phyloP scores from a whole-genome alignment of 2,888 invertebrate genomes.

The Azorinus chamasolen region DNA sequence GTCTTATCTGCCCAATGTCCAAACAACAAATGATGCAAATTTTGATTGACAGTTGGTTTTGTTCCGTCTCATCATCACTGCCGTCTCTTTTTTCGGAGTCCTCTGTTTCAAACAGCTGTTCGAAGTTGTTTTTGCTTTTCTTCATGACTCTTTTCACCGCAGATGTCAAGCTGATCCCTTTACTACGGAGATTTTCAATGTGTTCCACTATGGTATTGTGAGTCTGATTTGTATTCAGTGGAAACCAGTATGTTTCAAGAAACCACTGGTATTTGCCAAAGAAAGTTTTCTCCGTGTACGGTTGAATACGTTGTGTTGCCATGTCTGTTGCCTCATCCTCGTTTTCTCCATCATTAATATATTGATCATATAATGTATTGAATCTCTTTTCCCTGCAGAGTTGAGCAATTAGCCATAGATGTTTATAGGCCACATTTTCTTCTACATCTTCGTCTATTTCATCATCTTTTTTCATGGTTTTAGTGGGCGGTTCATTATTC shows the following conservation, averaged over 20 bases:
- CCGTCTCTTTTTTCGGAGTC: conserved; percentile 15
- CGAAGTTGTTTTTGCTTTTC: not conserved
- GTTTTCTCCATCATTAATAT: conserved; percentile 25
- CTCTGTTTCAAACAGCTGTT: conserved; percentile 20
- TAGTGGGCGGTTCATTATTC: not conserved
- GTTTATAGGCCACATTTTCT: conserved; percentile 27
- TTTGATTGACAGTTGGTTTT: not conserved
- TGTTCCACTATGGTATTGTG: conserved; percentile 4
- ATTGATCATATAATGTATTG: conserved; percentile 36
- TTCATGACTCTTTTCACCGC: conserved; percentile 6
- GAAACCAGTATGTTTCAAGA: conserved; percentile 28
- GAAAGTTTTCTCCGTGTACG: conserved; percentile 29
- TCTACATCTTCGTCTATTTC: conserved; percentile 10
- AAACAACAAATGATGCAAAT: conserved; percentile 9
- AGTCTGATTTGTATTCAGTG: conserved; percentile 15
- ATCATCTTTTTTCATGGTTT: not conserved
- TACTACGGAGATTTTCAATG: conserved; percentile 8
- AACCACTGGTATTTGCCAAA: conserved; percentile 22
- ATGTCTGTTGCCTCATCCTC: conserved; percentile 26
- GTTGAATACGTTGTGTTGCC: conserved; percentile 22
- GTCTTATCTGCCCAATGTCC: not conserved
- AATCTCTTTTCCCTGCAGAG: conserved; percentile 9
- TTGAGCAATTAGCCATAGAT: conserved; percentile 22
- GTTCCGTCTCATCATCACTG: not conserved
- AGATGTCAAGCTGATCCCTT: not conserved